A percentile compares a stretch with the other conserved stretches of the same genome.
Evolutionary conservation across 1,140 invertebrate species (phyloP).

Genomic region (Calosoma granatense): DNA sequence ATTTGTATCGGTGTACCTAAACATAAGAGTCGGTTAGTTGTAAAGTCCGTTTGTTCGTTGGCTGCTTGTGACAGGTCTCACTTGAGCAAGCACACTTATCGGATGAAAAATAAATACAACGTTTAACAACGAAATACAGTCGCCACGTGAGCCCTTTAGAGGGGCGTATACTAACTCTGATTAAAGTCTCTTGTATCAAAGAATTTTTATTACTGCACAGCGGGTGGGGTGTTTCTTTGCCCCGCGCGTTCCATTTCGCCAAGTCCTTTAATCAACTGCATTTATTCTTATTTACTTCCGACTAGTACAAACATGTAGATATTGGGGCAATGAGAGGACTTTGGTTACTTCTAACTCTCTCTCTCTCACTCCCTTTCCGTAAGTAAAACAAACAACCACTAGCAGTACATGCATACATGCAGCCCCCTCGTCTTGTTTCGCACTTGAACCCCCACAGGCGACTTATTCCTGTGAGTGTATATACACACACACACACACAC

Average conservation of each 20-base stretch:
- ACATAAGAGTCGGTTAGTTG: not conserved
- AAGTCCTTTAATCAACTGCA: constrained; percentile 3
- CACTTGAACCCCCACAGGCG: not conserved
- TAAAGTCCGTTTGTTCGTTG: not conserved
- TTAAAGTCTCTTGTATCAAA: constrained; percentile 1
- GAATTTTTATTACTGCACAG: not conserved
- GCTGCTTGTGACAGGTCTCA: not conserved
- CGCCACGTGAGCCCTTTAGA: not conserved
- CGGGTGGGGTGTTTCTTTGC: not conserved
- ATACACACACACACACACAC: not conserved
- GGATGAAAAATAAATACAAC: not conserved
- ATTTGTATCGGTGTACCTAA: not conserved
- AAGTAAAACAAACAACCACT: not conserved
- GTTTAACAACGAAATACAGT: not conserved
- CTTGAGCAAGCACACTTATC: not conserved
- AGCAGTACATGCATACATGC: too few species aligned
- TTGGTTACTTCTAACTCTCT: not conserved
- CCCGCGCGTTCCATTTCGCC: not conserved
- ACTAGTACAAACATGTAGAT: constrained; percentile 6
- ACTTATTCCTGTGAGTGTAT: not conserved
- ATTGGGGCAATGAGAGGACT: not conserved
- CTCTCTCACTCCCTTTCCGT: too few species aligned
- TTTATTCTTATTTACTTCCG: constrained; percentile 9
- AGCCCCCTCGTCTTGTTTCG: not conserved
- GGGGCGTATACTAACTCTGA: not conserved